Percentiles rank a stretch among this genome's conserved stretches.
phyloP scores from a whole-genome alignment of 2,888 invertebrate species.

The Capitulum mitella region DNA sequence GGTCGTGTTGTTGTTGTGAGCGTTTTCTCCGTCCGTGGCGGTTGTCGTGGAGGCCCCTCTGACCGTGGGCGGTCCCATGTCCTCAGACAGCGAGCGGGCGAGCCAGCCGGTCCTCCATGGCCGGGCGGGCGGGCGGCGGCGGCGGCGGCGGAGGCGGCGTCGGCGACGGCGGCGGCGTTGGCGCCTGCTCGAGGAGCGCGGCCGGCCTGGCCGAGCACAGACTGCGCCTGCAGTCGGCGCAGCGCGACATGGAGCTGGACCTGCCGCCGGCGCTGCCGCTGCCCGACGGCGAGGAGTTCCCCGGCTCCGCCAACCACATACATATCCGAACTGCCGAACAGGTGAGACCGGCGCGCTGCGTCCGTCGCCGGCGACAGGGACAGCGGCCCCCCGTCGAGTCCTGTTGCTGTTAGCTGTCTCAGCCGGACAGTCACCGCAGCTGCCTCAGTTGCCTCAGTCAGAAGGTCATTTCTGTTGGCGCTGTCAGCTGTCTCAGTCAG shows the following conservation, averaged over 20 bases:
- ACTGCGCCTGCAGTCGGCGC: slow-evolving; percentile 1
- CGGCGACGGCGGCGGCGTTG: background rate
- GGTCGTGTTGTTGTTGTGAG: too few species aligned
- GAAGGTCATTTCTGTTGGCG: too few species aligned
- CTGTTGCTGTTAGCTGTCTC: too few species aligned
- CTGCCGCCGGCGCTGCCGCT: slow-evolving; percentile 4
- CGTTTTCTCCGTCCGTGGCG: too few species aligned
- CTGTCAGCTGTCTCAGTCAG: too few species aligned
- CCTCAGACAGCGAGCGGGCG: background rate
- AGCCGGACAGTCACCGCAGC: too few species aligned
- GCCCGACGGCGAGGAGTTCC: slow-evolving; percentile 16
- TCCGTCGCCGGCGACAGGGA: too few species aligned
- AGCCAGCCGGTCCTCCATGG: background rate
- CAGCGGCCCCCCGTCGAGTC: too few species aligned
- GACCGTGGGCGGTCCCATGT: too few species aligned
- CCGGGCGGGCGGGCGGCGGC: background rate
- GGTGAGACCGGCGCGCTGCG: too few species aligned
- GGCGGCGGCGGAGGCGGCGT: background rate
- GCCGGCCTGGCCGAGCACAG: background rate
- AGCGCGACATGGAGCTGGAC: background rate
- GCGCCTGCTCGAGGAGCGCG: background rate
- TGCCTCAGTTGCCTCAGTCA: too few species aligned
- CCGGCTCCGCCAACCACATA: slow-evolving; percentile 6
- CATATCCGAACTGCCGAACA: slow-evolving; percentile 9
- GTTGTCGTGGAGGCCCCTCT: too few species aligned